Evolutionary conservation across 92 coral and sea anemone genomes (phyloP).

Genomic region (Nematostella vectensis): DNA sequence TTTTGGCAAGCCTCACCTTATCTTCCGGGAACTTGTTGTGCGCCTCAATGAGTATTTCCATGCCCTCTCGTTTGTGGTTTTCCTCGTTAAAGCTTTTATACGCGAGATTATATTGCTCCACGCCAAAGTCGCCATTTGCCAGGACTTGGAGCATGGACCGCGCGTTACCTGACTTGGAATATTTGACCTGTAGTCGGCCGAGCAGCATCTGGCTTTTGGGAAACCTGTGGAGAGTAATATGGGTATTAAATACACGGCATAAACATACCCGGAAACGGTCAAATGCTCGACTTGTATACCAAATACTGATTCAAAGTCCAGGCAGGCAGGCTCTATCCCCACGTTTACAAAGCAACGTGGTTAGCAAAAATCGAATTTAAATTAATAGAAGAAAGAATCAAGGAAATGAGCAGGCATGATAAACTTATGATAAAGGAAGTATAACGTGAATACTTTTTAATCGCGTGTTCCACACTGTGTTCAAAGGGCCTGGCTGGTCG

Average conservation of each 20-base stretch:
- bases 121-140: conserved; percentile 56
- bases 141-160: conserved; percentile 36
- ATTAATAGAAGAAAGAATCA: no score
- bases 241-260: no score
- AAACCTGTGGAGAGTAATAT: conserved; percentile 39
- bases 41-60: conserved; percentile 46
- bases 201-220: conserved; percentile 73
- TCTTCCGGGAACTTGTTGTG: conserved; percentile 58
- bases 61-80: conserved; percentile 53
- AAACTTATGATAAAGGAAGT: no score
- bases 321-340: no score
- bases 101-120: conserved; percentile 55
- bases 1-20: conserved; percentile 46
- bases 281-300: no score
- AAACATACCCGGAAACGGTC: no score
- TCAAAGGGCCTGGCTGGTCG: conserved; percentile 56
- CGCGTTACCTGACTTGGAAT: conserved; percentile 47
- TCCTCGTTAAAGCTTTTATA: conserved; percentile 59
- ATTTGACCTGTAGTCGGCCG: conserved; percentile 42
- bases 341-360: no score
- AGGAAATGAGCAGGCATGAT: no score
- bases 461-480: conserved; percentile 60
- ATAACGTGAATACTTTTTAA: conserved; percentile 85
- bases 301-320: no score
- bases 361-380: no score